Evolutionary conservation across 2,113 vertebrate species (phyloP), one percentile per base, ranked within the genome.

Genomic region (Chitala chitala): DNA sequence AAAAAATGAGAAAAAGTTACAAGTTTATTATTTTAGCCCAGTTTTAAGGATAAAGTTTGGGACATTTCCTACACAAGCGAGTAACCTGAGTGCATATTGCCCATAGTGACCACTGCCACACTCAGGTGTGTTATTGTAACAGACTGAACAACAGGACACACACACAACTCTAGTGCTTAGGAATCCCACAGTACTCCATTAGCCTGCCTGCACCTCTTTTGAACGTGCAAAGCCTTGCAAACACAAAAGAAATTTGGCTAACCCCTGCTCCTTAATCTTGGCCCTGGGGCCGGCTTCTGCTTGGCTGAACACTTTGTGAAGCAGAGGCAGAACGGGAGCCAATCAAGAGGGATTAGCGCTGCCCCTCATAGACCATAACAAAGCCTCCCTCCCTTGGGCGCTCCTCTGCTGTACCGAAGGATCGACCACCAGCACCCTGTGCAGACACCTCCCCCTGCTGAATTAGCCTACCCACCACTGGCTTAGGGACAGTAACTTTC

Each of bases 311-410:
- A 26, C 38, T 24, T 68, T 68, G 64, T 66, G 4, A 15, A 38
- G 3, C 13, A 40, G n/a, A 68, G 7, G 4, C 22, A 20, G 17
- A 36, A 15, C 7, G 24, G 24, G 38, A 46, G 38, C 22, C 24
- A 68, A 4, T 68, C n/a, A 26, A 68, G 42, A 3, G 46, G 64
- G 42, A 68, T 68, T 48, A 68, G n/a, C 46, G 10, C 64, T 29
- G 12, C 46, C 64, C 40, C 64, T 26, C 10, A 44, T 4, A 24
- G n/a, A 68, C 10, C 4, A 44, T 20, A 26, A 26, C 38, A 13
- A 68, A 24, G 38, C 63, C 15, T 6, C n/a, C 42, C 22, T 38
- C 20, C 20, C 12, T 24, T 48, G 2, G 12, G 64, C 42, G 15
- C 10, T 10, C 44, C 24, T 4, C 40, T 68, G 64, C 64, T 66